Percentiles rank a stretch among this genome's conserved stretches.
Conservation (phyloP, 2,113 vertebrate genomes). For the Chitala chitala region DNA sequence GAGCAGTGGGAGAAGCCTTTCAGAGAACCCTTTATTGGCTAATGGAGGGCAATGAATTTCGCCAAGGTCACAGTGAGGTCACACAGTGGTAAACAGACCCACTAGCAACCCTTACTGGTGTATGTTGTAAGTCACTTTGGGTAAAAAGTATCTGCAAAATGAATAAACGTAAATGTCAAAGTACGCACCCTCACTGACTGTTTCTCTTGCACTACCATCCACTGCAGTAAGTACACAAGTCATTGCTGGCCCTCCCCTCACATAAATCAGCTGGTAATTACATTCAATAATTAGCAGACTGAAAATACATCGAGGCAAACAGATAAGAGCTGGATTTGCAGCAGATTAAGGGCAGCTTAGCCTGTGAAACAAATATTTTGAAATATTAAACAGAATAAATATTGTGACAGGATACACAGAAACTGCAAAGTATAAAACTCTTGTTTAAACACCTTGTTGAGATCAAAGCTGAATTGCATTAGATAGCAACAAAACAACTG, state of each 20-base stretch:
- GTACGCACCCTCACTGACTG: too few species aligned
- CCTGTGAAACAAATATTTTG: conserved; percentile 26
- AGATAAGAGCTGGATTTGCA: conserved; percentile 27
- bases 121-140: not conserved
- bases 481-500: not conserved
- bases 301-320: conserved; percentile 22
- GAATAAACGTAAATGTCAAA: conserved; percentile 19
- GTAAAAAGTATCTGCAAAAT: too few species aligned
- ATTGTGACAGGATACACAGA: not conserved
- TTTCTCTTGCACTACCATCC: not conserved
- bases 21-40: too few species aligned
- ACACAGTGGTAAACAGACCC: too few species aligned
- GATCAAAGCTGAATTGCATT: not conserved
- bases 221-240: not conserved
- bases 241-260: not conserved
- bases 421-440: conserved; percentile 18
- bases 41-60: too few species aligned
- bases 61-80: too few species aligned
- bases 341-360: conserved; percentile 27
- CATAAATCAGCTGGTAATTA: conserved; percentile 30
- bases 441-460: conserved; percentile 8
- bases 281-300: conserved; percentile 31
- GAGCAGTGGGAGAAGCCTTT: too few species aligned
- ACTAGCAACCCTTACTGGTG: not conserved
- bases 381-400: conserved; percentile 22